Evolutionary conservation across 2,797 vertebrate genomes (phyloP).

Genomic region (Sorex maritimensis): DNA sequence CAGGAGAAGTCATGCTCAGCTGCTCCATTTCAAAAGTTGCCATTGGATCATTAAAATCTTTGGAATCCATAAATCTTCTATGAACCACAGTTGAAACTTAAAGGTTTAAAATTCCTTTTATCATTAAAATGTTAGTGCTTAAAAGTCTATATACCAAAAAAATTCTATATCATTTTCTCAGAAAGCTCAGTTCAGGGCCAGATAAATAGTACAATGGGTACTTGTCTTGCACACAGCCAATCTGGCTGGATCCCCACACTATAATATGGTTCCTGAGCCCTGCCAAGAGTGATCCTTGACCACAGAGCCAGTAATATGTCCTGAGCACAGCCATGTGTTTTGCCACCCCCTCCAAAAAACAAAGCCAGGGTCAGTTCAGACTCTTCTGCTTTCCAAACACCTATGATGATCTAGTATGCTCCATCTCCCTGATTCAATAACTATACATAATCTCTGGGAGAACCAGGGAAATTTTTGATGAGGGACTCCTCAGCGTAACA

Average conservation of each 20-base stretch:
- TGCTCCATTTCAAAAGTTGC: background rate
- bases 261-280: no score
- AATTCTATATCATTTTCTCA: background rate
- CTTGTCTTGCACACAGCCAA: no score
- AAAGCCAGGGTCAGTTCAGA: background rate
- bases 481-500: background rate
- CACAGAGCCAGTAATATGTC: no score
- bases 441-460: background rate
- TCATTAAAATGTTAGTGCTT: constrained; percentile 56
- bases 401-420: constrained; percentile 18
- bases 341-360: no score
- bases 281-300: no score
- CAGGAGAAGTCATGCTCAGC: background rate
- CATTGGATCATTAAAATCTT: background rate
- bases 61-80: constrained; percentile 27
- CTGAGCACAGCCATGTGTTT: no score
- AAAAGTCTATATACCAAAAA: background rate
- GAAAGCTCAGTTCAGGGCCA: constrained; percentile 36
- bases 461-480: background rate
- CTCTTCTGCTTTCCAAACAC: constrained; percentile 51
- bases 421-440: background rate
- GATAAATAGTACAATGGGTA: no score
- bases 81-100: constrained; percentile 2
- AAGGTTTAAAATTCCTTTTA: constrained; percentile 39
- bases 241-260: no score